Base-by-base conservation (phyloP, 2,888 invertebrate genomes). In the Teinopalpus imperialis region DNA sequence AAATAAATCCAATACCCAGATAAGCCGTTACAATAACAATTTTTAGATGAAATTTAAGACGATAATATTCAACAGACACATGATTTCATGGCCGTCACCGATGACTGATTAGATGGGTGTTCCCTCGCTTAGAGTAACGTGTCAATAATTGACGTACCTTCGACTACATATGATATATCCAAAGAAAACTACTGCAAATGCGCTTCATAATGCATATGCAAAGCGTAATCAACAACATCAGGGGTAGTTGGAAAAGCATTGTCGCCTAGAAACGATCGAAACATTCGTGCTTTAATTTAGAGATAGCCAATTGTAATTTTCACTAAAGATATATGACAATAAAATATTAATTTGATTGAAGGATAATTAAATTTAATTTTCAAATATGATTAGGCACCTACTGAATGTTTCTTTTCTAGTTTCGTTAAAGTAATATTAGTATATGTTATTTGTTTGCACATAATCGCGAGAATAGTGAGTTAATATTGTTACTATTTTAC, bases 211-310 rank as follows among this genome's bases (percentile, higher is more conserved):
- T 89, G 89, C 88, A 89, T 78, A 90, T 89, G 89, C 89, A 90
- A 90, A 90, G 89, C 86, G 89, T 89, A 88, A 90, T 81, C 87
- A 89, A 89, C 88, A 89, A 89, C 89, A 89, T 89, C 89, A 89
- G 85, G 80, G 89, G 89, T 79, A 89, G 80, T 88, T 89, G 85
- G 78, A 89, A 87, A 82, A 89, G 80, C 80, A 79, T 88, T 89
- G 85, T 70, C 75, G 89, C 89, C 89, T 89, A 89, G 85, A 88
- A 88, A 89, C 76, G 85, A 86, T 82, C 70, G 83, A 87, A 87
- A 88, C 70, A 78, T 66, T 78, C 71, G 74, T 66, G 74, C n/a
- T n/a, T n/a, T n/a, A n/a, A n/a, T n/a, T n/a, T n/a, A n/a, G n/a
- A n/a, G n/a, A n/a, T n/a, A n/a, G 20, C 26, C 8, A 31, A 37